Conservation (phyloP, 2,113 vertebrate species). For the Bostrychus sinensis region DNA sequence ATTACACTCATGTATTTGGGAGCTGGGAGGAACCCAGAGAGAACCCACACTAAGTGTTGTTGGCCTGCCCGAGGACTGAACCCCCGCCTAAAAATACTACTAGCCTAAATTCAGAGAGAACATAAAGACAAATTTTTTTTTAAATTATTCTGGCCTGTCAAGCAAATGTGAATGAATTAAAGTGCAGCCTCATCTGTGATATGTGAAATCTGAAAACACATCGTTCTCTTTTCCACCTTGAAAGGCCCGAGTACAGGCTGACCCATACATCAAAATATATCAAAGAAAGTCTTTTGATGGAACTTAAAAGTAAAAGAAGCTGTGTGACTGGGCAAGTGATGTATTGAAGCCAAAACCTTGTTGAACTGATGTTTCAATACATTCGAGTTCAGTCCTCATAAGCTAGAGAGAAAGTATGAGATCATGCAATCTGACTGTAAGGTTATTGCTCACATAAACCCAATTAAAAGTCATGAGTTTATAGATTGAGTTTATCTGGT, state of each 20-base stretch:
- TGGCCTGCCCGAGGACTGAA: too few species aligned
- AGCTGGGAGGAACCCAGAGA: too few species aligned
- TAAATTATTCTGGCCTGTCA: slow-evolving; percentile 52
- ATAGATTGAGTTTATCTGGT: too few species aligned
- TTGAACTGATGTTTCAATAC: slow-evolving; percentile 65
- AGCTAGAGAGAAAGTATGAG: slow-evolving; percentile 35
- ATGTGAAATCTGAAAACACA: slow-evolving; percentile 65
- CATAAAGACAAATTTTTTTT: not conserved
- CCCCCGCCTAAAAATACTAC: too few species aligned
- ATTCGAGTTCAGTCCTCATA: slow-evolving; percentile 62
- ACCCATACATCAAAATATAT: slow-evolving; percentile 70
- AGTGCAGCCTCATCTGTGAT: slow-evolving; percentile 54
- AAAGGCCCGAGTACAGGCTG: slow-evolving; percentile 59
- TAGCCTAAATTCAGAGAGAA: too few species aligned
- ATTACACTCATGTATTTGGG: too few species aligned
- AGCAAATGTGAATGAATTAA: slow-evolving; percentile 56
- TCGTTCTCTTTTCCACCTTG: slow-evolving; percentile 66
- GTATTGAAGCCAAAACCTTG: slow-evolving; percentile 55
- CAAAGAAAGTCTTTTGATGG: slow-evolving; percentile 71
- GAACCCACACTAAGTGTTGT: too few species aligned
- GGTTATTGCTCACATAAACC: slow-evolving; percentile 43
- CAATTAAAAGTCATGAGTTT: too few species aligned
- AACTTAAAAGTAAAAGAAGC: slow-evolving; percentile 69
- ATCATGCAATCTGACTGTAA: slow-evolving; percentile 40
- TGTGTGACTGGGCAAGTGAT: slow-evolving; percentile 63